Percentiles rank a stretch among this genome's conserved stretches.
Conservation (phyloP, 2,888 invertebrate genomes). For the Epinotia nisella region DNA sequence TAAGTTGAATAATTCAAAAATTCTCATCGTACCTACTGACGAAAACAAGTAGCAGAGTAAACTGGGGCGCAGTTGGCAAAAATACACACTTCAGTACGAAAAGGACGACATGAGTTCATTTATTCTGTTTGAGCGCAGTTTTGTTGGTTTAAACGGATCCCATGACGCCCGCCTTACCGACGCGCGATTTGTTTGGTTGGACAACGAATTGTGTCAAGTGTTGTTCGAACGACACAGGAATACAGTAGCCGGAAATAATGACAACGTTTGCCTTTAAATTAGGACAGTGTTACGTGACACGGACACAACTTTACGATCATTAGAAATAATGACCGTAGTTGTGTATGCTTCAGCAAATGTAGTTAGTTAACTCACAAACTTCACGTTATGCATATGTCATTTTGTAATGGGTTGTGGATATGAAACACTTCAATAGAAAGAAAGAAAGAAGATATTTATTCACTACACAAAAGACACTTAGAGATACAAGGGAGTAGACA, state of each 20-base stretch:
- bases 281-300: background rate
- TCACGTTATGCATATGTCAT: too few species aligned
- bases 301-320: too few species aligned
- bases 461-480: too few species aligned
- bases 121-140: constrained; percentile 33
- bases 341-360: too few species aligned
- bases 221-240: background rate
- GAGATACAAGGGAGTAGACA: too few species aligned
- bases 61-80: constrained; percentile 54
- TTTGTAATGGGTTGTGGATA: too few species aligned
- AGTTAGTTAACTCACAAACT: too few species aligned
- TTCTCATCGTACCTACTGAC: constrained; percentile 61
- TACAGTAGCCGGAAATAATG: background rate
- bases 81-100: constrained; percentile 50
- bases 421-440: too few species aligned
- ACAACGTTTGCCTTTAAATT: background rate
- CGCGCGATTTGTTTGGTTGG: background rate
- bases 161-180: background rate
- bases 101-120: constrained; percentile 34
- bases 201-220: background rate
- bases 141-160: constrained; percentile 28
- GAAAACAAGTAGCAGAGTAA: constrained; percentile 61
- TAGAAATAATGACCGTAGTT: too few species aligned
- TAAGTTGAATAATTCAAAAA: constrained; percentile 73
- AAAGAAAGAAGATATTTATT: too few species aligned